Evolutionary conservation across 2,888 invertebrate species (phyloP), one percentile per base, ranked within the genome.

Genomic region (Pterobdella sp.): DNA sequence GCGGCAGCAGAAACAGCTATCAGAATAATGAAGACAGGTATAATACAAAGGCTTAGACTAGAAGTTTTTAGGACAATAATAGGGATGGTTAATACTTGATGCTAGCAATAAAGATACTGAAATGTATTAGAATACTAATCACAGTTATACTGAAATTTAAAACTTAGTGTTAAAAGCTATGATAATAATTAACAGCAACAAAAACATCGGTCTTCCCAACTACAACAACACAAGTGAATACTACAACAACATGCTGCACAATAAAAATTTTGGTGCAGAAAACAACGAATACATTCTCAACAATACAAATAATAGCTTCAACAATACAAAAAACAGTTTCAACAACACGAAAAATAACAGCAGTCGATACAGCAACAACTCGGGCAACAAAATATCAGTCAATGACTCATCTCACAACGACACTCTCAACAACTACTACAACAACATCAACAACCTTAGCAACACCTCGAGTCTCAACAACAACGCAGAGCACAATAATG

Each of bases 311-410:
- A 22, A 63, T 26, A 14, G 7, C 26, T 26, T 26, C 10, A 63
- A 63, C 10, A 22, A 63, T 29, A 63, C 7, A 7, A 63, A 63
- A 22, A 63, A 63, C 63, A 22, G 7, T 26, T 26, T 10, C 63
- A 63, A 14, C 26, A 22, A 63, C 10, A 63, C 14, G 7, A 22
- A 10, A 7, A 63, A 26, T 10, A 29, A 63, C 63, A 63, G n/a
- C 63, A 63, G 14, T 29, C 14, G 63, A 14, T 26, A 26, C 63
- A 63, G 63, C 63, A 63, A 63, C 63, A 22, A 63, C 63, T 14
- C 7, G 7, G n/a, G 7, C 63, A 63, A 63, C 26, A 7, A 26
- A 7, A 63, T 7, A 10, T 7, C 7, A 7, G 7, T 10, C 10
- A 63, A 7, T 7, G 10, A 26, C 26, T 14, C 7, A 7, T 7